Percentiles rank a stretch among this genome's conserved stretches.
phyloP scores from a whole-genome alignment of 2,888 invertebrate species.

The Pherbina coryleti region DNA sequence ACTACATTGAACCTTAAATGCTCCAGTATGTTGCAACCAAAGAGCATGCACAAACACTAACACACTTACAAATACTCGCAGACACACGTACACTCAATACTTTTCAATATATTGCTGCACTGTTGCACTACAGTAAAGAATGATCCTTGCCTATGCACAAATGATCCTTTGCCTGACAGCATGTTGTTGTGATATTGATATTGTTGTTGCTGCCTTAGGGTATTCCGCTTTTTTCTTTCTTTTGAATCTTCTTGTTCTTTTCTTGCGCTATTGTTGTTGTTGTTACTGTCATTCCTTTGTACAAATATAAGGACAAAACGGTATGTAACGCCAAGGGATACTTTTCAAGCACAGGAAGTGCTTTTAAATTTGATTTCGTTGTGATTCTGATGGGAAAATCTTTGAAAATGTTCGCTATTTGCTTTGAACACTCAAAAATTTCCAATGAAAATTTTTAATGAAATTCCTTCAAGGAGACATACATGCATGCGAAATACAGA shows the following conservation, averaged over 20 bases:
- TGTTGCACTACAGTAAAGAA: not conserved
- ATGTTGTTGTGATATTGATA: slow-evolving; percentile 14
- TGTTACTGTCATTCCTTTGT: slow-evolving; percentile 4
- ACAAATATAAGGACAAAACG: slow-evolving; percentile 14
- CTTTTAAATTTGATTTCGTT: slow-evolving; percentile 1
- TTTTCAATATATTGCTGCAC: not conserved
- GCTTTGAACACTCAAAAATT: slow-evolving; percentile 26
- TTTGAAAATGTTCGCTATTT: slow-evolving; percentile 7
- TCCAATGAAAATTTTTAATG: slow-evolving; percentile 28
- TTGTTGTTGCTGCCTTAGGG: not conserved
- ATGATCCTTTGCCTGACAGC: slow-evolving; percentile 25
- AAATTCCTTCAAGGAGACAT: slow-evolving; percentile 7
- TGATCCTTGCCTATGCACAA: slow-evolving; percentile 29
- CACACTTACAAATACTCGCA: no score
- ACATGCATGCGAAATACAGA: not conserved
- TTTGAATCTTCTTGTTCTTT: not conserved
- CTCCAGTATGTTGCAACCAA: not conserved
- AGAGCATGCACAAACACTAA: not conserved
- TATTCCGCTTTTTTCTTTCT: not conserved
- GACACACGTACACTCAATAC: not conserved
- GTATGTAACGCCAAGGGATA: not conserved
- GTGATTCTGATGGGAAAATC: slow-evolving; percentile 20
- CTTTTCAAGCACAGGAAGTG: slow-evolving; percentile 2
- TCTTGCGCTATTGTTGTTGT: not conserved
- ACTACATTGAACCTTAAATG: not conserved